A percentile compares a stretch with the other conserved stretches of the same genome.
Conservation (phyloP, 2,113 vertebrate genomes). For the Echinops telfairi region DNA sequence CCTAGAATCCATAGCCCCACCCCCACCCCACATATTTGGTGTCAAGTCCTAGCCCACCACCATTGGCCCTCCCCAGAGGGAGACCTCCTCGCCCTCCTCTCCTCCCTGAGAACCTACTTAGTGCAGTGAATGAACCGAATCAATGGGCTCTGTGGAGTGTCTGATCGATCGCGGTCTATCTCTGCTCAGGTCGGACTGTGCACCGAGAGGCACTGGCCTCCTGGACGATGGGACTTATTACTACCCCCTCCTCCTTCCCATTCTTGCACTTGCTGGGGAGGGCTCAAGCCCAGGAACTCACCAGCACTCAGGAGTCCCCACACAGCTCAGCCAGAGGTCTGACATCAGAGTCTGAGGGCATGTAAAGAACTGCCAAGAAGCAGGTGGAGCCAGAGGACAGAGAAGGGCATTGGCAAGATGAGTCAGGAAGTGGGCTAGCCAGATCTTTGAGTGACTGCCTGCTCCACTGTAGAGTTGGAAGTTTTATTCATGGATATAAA, state of each 20-base stretch:
- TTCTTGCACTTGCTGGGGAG: not conserved
- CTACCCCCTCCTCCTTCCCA: rapidly evolving
- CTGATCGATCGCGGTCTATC: not conserved
- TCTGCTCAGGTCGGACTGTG: not conserved
- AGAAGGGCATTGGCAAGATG: not conserved
- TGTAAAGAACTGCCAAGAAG: not conserved
- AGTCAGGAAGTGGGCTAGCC: not conserved
- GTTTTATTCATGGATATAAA: not conserved
- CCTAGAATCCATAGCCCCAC: too few species aligned
- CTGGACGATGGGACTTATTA: not conserved
- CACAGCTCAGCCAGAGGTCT: not conserved
- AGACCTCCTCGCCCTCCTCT: not conserved
- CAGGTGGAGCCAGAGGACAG: not conserved
- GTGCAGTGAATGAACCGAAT: slow-evolving; percentile 63
- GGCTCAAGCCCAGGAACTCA: not conserved
- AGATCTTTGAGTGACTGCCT: too few species aligned
- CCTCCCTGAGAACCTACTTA: slow-evolving; percentile 61
- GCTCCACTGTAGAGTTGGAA: too few species aligned
- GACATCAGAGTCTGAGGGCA: not conserved
- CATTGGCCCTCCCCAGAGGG: not conserved
- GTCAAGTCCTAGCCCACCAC: not conserved
- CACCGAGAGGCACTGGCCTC: rapidly evolving
- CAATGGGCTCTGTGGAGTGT: not conserved
- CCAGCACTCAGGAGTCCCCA: too few species aligned
- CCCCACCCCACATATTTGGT: too few species aligned